Conservation (phyloP, 1,140 invertebrate genomes). For the Teleopsis dalmanni region DNA sequence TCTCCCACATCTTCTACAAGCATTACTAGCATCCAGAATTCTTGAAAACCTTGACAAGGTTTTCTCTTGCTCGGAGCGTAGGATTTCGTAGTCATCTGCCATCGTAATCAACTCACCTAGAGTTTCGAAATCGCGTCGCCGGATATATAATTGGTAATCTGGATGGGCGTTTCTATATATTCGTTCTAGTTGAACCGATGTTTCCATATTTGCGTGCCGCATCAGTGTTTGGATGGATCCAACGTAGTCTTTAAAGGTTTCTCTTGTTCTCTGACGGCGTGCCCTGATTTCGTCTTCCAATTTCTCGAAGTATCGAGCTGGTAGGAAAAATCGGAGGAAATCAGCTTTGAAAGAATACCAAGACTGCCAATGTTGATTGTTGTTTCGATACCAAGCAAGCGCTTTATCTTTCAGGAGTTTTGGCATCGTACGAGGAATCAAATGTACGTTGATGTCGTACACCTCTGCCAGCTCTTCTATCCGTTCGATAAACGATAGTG, state of each 20-base stretch:
- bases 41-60: no score
- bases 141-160: not conserved
- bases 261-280: not conserved
- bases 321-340: conserved; percentile 1
- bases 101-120: not conserved
- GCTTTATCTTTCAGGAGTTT: not conserved
- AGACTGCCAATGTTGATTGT: not conserved
- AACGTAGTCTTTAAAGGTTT: not conserved
- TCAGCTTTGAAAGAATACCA: not conserved
- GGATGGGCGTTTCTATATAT: no score
- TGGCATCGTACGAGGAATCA: not conserved
- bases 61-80: not conserved
- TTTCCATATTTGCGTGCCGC: no score
- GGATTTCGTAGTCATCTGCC: not conserved
- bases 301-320: not conserved
- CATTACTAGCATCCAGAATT: not conserved
- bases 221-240: not conserved
- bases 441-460: not conserved
- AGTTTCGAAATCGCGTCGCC: not conserved
- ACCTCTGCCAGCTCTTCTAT: not conserved
- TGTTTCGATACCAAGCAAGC: not conserved
- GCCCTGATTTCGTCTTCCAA: conserved; percentile 1
- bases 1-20: not conserved
- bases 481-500: not conserved
- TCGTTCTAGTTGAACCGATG: no score